phyloP scores from a whole-genome alignment of 1,140 invertebrate species.

The Rhagoletis pomonella region DNA sequence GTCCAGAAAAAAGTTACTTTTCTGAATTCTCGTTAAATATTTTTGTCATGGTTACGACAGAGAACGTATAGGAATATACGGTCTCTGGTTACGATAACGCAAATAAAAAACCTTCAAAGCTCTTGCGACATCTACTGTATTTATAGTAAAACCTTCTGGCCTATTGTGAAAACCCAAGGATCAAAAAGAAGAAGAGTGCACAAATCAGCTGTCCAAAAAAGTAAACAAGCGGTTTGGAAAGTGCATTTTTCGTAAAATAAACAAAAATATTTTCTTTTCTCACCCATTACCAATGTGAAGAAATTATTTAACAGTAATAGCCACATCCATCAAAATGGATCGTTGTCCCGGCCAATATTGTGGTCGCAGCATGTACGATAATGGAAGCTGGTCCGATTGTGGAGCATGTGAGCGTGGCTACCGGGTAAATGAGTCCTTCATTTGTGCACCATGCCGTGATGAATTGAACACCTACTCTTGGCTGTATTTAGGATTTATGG shows the following conservation, averaged over 20 bases:
- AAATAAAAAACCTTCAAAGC: too few species aligned
- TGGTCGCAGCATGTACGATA: conserved; percentile 80
- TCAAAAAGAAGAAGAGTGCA: too few species aligned
- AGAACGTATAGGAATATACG: too few species aligned
- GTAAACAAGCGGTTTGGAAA: not conserved
- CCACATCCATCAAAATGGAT: conserved; percentile 31
- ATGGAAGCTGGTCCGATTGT: conserved; percentile 85
- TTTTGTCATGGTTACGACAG: too few species aligned
- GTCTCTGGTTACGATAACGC: too few species aligned
- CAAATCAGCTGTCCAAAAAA: not conserved
- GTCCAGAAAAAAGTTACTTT: too few species aligned
- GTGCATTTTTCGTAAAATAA: too few species aligned
- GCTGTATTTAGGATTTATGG: conserved; percentile 96
- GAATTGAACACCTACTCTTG: conserved; percentile 91
- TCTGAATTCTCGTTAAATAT: too few species aligned
- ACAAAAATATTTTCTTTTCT: too few species aligned
- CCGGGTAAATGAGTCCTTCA: conserved; percentile 78
- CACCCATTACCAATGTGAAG: not conserved
- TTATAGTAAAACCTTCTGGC: too few species aligned
- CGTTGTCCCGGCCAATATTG: conserved; percentile 87
- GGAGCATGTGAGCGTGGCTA: conserved; percentile 91
- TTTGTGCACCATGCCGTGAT: conserved; percentile 86
- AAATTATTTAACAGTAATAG: not conserved
- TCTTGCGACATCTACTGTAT: too few species aligned
- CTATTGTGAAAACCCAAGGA: too few species aligned